phyloP scores from a whole-genome alignment of 2,113 vertebrate genomes.

The Pterocles orientalis region DNA sequence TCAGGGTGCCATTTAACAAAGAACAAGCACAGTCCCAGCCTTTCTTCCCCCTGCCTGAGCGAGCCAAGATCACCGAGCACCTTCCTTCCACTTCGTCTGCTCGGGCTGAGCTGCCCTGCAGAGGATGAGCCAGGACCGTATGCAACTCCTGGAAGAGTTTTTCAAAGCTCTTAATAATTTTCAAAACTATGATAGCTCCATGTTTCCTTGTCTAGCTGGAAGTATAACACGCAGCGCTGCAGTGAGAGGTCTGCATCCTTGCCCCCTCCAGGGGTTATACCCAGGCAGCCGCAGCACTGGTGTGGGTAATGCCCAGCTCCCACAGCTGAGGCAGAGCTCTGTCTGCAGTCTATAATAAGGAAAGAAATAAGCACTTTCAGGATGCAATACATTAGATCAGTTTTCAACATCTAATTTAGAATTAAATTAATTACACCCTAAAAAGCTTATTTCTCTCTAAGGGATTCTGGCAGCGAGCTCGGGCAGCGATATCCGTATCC shows the following conservation, averaged over 20 bases:
- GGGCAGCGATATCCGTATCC: not conserved
- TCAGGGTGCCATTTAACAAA: not conserved
- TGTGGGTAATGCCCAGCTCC: not conserved
- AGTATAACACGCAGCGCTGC: not conserved
- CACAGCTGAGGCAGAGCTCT: not conserved
- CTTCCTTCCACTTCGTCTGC: not conserved
- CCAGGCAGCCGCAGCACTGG: not conserved
- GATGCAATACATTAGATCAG: constrained; percentile 12
- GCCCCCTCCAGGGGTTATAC: not conserved
- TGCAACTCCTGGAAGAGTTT: not conserved
- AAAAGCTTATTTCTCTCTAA: constrained; percentile 6
- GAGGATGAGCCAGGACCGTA: not conserved
- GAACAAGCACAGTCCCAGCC: not conserved
- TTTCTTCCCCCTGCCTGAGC: not conserved
- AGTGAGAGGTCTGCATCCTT: not conserved
- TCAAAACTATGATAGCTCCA: fast-evolving
- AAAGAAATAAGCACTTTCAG: constrained; percentile 7
- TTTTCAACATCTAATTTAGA: constrained; percentile 40
- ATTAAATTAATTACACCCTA: constrained; percentile 42
- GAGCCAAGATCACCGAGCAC: not conserved
- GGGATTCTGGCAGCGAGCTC: not conserved
- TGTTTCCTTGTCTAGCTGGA: not conserved
- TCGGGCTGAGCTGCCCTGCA: not conserved
- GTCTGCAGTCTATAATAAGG: not conserved
- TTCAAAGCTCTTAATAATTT: not conserved